Percentiles rank a stretch among this genome's conserved stretches.
phyloP scores from a whole-genome alignment of 1,140 invertebrate species.

The Drosophila pseudoananassae region DNA sequence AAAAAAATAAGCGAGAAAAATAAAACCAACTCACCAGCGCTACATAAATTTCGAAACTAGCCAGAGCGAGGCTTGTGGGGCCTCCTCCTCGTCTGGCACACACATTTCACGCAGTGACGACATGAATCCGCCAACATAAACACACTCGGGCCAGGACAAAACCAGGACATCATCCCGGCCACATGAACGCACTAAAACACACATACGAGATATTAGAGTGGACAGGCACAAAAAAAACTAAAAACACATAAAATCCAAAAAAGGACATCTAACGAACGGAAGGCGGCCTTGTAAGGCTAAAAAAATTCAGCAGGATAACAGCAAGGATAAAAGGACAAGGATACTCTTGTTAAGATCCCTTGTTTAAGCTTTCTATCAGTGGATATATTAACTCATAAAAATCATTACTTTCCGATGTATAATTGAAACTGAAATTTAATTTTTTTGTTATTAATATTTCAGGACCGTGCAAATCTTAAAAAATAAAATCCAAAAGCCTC shows the following conservation, averaged over 20 bases:
- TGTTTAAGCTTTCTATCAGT: too few species aligned
- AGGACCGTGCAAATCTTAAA: neutral
- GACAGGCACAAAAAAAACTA: conserved; percentile 21
- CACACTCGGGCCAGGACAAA: conserved; percentile 42
- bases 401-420: neutral
- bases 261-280: conserved; percentile 27
- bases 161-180: conserved; percentile 34
- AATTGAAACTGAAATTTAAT: neutral
- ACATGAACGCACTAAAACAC: conserved; percentile 56
- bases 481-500: too few species aligned
- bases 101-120: conserved; percentile 81
- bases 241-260: conserved; percentile 39
- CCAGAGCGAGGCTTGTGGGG: conserved; percentile 20
- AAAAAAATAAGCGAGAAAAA: conserved; percentile 51
- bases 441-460: neutral
- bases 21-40: conserved; percentile 74
- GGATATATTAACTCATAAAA: too few species aligned
- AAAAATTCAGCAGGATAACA: conserved; percentile 14
- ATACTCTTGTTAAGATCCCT: neutral
- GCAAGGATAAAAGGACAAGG: neutral
- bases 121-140: conserved; percentile 81
- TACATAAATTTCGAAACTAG: conserved; percentile 80
- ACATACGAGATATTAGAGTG: conserved; percentile 43
- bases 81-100: conserved; percentile 63
- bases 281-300: neutral